Percentiles rank a stretch among this genome's conserved stretches.
Conservation (phyloP, 2,113 vertebrate genomes). For the Callaeas wilsoni region DNA sequence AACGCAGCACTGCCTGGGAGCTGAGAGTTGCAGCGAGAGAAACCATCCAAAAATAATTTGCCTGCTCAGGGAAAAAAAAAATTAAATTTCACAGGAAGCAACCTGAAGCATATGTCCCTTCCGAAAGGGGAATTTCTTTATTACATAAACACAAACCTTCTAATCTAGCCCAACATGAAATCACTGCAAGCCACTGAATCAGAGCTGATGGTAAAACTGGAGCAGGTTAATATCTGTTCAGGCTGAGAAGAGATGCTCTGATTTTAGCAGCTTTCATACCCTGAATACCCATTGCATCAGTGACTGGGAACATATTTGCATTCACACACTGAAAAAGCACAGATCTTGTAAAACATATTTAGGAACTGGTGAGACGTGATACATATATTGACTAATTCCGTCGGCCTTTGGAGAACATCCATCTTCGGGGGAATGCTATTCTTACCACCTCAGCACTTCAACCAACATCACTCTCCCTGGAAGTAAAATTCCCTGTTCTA, state of each 20-base stretch:
- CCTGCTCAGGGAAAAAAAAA: not conserved
- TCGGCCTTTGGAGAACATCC: not conserved
- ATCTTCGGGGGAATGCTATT: not conserved
- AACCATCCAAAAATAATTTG: slow-evolving; percentile 1
- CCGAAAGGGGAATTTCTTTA: not conserved
- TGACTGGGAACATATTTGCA: slow-evolving; percentile 48
- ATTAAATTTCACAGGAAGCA: not conserved
- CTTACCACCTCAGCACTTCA: not conserved
- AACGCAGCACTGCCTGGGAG: not conserved
- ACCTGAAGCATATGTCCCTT: not conserved
- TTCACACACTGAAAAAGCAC: not conserved
- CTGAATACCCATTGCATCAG: not conserved
- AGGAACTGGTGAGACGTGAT: not conserved
- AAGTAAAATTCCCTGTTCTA: not conserved
- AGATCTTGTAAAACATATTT: slow-evolving; percentile 33
- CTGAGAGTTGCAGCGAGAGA: not conserved
- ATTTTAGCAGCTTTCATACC: slow-evolving; percentile 40
- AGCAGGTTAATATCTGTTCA: slow-evolving; percentile 11
- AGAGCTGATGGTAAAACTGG: not conserved
- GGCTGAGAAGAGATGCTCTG: slow-evolving; percentile 18
- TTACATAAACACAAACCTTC: not conserved
- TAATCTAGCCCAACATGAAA: not conserved
- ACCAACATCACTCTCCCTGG: not conserved
- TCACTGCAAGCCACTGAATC: not conserved
- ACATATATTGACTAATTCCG: not conserved